These are phyloP conservation scores for Clarias platycephalus DNA, from an alignment of 2,797 vertebrate species.

Conservation along the genomic window DNA sequence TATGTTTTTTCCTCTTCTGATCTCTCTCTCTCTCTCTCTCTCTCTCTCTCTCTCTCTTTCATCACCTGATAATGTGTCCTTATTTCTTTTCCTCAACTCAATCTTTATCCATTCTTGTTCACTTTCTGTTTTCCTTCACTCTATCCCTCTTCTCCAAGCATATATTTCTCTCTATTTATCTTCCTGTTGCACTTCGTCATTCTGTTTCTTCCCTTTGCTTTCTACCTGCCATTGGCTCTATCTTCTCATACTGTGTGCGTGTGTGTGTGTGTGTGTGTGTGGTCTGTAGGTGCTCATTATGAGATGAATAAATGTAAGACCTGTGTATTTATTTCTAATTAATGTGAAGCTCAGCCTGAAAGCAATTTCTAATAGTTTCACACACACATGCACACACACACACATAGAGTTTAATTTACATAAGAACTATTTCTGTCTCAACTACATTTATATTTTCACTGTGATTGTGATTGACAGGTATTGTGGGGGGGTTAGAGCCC, in stretches of 20 bases:
- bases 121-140: background rate
- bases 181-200: background rate
- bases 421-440: background rate
- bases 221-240: background rate
- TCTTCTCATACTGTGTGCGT: too few species aligned
- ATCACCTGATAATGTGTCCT: background rate
- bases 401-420: background rate
- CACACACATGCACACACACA: slow-evolving; percentile 4
- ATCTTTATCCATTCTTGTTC: background rate
- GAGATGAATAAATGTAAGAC: background rate
- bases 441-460: background rate
- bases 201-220: background rate
- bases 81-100: background rate
- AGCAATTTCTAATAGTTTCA: background rate
- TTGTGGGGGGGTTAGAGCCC: too few species aligned
- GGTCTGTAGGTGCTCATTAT: background rate
- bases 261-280: too few species aligned
- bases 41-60: background rate
- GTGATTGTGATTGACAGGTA: background rate
- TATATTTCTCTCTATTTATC: background rate
- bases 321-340: background rate
- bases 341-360: slow-evolving; percentile 2
- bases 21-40: background rate
- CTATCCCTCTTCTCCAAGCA: background rate
- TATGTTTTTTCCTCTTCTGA: background rate